These are phyloP conservation scores for Nemoura dubitans DNA, from an alignment of 2,888 invertebrate species.

Conservation along the genomic window DNA sequence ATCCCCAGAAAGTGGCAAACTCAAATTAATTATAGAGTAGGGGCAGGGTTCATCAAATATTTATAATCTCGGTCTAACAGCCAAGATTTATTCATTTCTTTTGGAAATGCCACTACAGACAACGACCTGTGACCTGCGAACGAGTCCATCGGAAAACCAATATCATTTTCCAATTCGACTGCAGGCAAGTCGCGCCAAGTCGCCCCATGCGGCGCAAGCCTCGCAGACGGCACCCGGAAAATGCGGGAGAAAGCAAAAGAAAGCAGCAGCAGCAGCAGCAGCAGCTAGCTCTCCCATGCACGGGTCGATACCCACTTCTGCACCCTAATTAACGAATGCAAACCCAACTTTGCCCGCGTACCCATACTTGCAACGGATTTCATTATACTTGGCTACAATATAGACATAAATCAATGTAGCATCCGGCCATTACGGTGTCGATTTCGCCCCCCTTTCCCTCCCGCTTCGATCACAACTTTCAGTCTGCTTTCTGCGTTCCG, in stretches of 20 bases:
- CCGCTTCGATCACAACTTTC: neutral
- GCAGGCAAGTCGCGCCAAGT: no score
- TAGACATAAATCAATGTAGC: neutral
- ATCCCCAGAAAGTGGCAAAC: neutral
- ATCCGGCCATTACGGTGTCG: neutral
- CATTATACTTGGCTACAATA: neutral
- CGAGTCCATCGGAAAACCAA: slow-evolving; percentile 55
- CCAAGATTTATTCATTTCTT: slow-evolving; percentile 37
- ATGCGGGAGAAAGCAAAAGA: neutral
- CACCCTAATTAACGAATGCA: neutral
- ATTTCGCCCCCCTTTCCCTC: neutral
- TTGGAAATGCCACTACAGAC: slow-evolving; percentile 43
- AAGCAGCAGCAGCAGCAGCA: no score
- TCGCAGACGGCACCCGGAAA: no score
- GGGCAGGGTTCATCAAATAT: neutral
- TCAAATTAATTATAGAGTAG: neutral
- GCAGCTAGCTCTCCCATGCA: no score
- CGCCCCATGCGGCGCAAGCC: neutral
- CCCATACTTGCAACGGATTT: neutral
- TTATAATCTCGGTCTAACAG: neutral
- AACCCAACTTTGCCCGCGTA: neutral
- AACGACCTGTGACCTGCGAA: slow-evolving; percentile 54
- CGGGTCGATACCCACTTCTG: neutral
- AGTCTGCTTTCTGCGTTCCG: neutral
- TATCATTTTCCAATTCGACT: slow-evolving; percentile 55